Evolutionary conservation across 2,113 vertebrate genomes (phyloP), one percentile per base, ranked within the genome.

Genomic region (Epinephelus cyanopodus): DNA sequence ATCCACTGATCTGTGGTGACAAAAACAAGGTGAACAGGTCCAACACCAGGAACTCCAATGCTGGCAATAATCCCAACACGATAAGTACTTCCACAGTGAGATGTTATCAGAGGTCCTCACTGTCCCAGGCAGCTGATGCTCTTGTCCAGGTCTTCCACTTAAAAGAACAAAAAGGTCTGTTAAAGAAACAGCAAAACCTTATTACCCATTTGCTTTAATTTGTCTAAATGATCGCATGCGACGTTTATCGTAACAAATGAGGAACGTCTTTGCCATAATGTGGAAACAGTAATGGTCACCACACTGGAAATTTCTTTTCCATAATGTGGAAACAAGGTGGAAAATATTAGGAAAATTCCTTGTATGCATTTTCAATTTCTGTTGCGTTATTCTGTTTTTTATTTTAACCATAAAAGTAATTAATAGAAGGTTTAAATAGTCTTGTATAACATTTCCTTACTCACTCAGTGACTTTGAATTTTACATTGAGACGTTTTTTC

Each of bases 31-130:
- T 37, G 45, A 68, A 15, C 0, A 1, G 18, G 42, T 80, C 70
- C 33, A 60, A 45, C 27, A 33, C 13, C n/a, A 29, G 3, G n/a
- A 87, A 78, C 33, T 85, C 83, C 77, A 70, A 18, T 19, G 0
- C 48, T 85, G 74, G 48, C 61, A 75, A 63, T 91, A 92, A 91
- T 93, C 89, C 92, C 56, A 77, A 82, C 63, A 62, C 50, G 13
- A 81, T 70, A 18, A 77, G 56, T 89, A 88, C 33, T 83, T 93
- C 91, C 88, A 74, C 76, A 64, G 48, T 3, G 21, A 77, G 50
- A 71, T 54, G 33, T 56, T 58, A 70, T 57, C 60, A 56, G 81
- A 66, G n/a, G 48, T 84, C 81, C 58, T 88, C 57, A 25, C 48
- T 65, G 77, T 83, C 76, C 80, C 61, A 73, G 60, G 76, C 74